Percentiles rank a stretch among this genome's conserved stretches.
phyloP scores from a whole-genome alignment of 1,140 invertebrate species.

The Trachymyrmex cornetzi region DNA sequence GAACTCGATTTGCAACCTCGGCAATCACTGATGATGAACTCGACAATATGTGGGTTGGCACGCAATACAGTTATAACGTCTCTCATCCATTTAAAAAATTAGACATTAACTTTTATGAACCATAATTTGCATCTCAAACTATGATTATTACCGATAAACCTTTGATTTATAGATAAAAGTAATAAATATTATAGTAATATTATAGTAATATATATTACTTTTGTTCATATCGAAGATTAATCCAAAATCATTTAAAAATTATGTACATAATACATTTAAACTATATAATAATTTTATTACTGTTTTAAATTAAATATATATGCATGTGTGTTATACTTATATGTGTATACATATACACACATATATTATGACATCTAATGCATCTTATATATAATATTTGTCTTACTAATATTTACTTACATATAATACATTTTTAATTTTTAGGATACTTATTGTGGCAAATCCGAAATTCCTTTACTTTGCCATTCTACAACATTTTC shows the following conservation, averaged over 20 bases:
- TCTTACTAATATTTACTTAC: no score
- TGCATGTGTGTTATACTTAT: no score
- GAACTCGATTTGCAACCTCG: slow-evolving; percentile 36
- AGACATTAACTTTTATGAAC: slow-evolving; percentile 4
- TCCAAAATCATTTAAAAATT: background rate
- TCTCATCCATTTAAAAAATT: background rate
- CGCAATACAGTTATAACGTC: background rate
- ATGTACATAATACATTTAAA: background rate
- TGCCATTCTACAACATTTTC: no score
- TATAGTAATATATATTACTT: slow-evolving; percentile 13
- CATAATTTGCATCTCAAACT: background rate
- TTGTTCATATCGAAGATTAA: background rate
- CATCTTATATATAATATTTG: no score
- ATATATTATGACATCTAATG: background rate
- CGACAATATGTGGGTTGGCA: background rate
- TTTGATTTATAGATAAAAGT: background rate
- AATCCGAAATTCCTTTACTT: no score
- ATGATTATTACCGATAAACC: background rate
- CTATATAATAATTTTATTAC: background rate
- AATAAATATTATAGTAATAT: background rate
- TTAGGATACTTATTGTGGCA: no score
- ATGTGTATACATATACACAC: background rate
- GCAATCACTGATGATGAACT: slow-evolving; percentile 48
- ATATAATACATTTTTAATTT: no score
- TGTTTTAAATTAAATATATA: background rate